Evolutionary conservation across 2,888 invertebrate species (phyloP).

Genomic region (Baccha elongata): DNA sequence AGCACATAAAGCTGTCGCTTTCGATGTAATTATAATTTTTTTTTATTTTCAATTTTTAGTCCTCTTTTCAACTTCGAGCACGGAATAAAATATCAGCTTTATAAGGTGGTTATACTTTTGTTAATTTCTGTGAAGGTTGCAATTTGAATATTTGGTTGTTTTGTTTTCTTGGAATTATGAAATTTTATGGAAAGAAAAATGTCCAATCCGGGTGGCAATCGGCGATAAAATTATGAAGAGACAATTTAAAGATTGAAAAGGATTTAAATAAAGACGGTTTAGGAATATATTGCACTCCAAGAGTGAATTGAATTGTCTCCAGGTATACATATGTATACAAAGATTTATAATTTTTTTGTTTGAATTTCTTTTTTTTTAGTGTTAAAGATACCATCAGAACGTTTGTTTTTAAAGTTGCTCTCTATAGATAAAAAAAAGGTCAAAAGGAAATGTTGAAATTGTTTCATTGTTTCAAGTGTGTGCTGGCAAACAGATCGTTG

Average conservation of each 20-base stretch:
- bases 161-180: constrained; percentile 11
- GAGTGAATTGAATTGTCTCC: no score
- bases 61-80: constrained; percentile 30
- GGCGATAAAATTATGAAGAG: background rate
- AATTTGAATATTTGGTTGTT: constrained; percentile 33
- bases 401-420: background rate
- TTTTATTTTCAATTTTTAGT: constrained; percentile 25
- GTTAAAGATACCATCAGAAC: no score
- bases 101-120: constrained; percentile 7
- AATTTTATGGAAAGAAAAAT: constrained; percentile 19
- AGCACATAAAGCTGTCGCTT: constrained; percentile 69
- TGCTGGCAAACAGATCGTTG: constrained; percentile 39
- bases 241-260: background rate
- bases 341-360: no score
- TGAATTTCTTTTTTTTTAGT: no score
- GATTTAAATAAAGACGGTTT: background rate
- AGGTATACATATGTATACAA: no score
- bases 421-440: constrained; percentile 6
- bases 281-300: no score
- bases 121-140: constrained; percentile 32
- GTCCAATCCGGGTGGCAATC: constrained; percentile 39
- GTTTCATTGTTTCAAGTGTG: background rate
- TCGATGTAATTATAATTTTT: constrained; percentile 63
- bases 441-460: constrained; percentile 2
- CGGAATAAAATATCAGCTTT: constrained; percentile 61